These are phyloP conservation scores for Cantharis nigra DNA, from an alignment of 2,888 invertebrate genomes.

Conservation along the genomic window DNA sequence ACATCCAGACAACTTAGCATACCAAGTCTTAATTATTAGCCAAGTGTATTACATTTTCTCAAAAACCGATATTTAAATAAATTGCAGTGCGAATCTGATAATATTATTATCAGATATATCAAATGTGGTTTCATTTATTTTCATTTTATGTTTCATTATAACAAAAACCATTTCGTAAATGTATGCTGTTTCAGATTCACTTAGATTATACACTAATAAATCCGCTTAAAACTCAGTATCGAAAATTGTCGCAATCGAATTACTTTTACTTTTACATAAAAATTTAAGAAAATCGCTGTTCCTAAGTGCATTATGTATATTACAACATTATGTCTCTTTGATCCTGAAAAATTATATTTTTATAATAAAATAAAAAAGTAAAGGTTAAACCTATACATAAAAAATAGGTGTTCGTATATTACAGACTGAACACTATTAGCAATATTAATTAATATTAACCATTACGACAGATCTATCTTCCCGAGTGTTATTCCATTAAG, in stretches of 20 bases:
- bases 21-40: not conserved
- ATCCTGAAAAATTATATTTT: not conserved
- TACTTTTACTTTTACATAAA: not conserved
- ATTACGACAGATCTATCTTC: not conserved
- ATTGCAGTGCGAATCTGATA: not conserved
- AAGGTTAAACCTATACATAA: too few species aligned
- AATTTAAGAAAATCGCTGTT: not conserved
- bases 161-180: too few species aligned
- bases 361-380: not conserved
- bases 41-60: not conserved
- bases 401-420: not conserved
- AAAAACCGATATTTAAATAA: not conserved
- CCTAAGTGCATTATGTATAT: too few species aligned
- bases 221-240: too few species aligned
- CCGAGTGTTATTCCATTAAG: not conserved
- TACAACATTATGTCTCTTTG: not conserved
- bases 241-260: too few species aligned
- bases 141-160: too few species aligned
- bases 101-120: too few species aligned
- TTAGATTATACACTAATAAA: too few species aligned
- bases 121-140: too few species aligned
- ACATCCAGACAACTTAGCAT: not conserved
- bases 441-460: not conserved
- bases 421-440: not conserved
- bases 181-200: too few species aligned